Conservation (phyloP, 2,888 invertebrate species). For the Cheilosia pagana region DNA sequence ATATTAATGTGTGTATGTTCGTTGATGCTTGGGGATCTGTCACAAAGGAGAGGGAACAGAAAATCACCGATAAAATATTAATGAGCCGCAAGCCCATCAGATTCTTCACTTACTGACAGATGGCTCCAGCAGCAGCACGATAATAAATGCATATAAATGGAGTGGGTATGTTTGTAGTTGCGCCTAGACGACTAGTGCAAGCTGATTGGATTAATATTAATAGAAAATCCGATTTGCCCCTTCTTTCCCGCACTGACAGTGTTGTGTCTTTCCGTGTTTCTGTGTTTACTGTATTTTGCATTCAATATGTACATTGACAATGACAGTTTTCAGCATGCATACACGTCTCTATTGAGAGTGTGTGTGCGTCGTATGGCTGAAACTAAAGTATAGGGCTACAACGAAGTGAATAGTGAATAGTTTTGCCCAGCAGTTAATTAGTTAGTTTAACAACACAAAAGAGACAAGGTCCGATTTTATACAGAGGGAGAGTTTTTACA, state of each 20-base stretch:
- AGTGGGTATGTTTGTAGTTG: background rate
- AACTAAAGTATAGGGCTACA: background rate
- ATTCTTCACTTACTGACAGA: slow-evolving; percentile 44
- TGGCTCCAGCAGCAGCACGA: slow-evolving; percentile 19
- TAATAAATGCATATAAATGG: slow-evolving; percentile 45
- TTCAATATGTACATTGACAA: slow-evolving; percentile 38
- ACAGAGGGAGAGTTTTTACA: background rate
- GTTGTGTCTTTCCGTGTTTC: background rate
- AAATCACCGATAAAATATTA: slow-evolving; percentile 59
- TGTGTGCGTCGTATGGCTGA: background rate
- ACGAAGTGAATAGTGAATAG: slow-evolving; percentile 24
- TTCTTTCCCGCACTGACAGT: background rate
- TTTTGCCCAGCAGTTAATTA: slow-evolving; percentile 51
- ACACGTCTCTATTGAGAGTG: slow-evolving; percentile 1
- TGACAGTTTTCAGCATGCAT: slow-evolving; percentile 40
- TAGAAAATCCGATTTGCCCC: slow-evolving; percentile 34
- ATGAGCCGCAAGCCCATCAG: slow-evolving; percentile 46
- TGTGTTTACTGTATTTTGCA: slow-evolving; percentile 16
- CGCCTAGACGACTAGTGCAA: slow-evolving; percentile 30
- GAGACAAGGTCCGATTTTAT: background rate
- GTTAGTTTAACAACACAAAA: slow-evolving; percentile 29
- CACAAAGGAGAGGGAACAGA: background rate
- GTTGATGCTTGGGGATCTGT: no score
- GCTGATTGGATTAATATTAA: slow-evolving; percentile 65
- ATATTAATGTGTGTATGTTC: slow-evolving; percentile 4